These are phyloP conservation scores for Mystacides longicornis DNA, from an alignment of 2,888 invertebrate species.

Conservation along the genomic window DNA sequence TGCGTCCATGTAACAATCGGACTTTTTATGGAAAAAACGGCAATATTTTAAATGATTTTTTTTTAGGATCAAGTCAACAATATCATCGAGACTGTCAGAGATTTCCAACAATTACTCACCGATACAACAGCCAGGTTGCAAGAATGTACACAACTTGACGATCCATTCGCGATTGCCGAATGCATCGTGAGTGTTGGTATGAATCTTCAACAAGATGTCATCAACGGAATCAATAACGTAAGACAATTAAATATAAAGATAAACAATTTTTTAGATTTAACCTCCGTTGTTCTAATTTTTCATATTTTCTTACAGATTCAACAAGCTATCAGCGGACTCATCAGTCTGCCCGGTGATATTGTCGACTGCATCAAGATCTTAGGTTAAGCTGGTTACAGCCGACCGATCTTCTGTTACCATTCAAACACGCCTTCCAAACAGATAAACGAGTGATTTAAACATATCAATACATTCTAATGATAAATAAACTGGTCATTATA, in stretches of 20 bases:
- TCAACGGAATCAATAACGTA: background rate
- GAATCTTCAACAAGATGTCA: conserved; percentile 2
- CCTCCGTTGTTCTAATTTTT: no score
- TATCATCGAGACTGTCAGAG: background rate
- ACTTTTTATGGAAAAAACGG: no score
- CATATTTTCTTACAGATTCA: background rate
- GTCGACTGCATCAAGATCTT: background rate
- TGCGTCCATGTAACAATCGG: no score
- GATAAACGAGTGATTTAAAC: no score
- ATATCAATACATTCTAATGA: no score
- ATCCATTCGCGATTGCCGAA: conserved; percentile 2
- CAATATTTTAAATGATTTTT: no score
- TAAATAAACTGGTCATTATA: no score
- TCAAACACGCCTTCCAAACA: no score
- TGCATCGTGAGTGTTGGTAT: conserved; percentile 6
- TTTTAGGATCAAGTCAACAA: background rate
- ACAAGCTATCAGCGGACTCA: background rate
- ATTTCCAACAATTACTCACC: background rate
- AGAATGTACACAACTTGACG: conserved; percentile 3
- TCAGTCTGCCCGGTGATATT: background rate
- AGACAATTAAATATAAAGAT: no score
- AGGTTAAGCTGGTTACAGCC: no score
- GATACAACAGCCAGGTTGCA: background rate
- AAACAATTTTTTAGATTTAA: no score
- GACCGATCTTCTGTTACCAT: no score